Base-by-base conservation (phyloP, 2,797 vertebrate genomes). In the Sebastes trivittatus region DNA sequence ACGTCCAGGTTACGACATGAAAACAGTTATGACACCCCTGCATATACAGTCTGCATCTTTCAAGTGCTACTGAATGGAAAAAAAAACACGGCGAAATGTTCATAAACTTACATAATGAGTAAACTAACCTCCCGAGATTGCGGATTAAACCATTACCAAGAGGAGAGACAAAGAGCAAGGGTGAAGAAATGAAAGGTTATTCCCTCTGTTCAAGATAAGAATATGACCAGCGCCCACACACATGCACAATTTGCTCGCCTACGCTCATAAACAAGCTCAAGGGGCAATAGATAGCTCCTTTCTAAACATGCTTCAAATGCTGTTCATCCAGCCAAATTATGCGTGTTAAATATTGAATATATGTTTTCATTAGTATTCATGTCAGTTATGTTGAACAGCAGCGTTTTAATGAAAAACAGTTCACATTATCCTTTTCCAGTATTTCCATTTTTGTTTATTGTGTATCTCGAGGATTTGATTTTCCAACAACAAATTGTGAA, bases 111-210 rank as follows among this genome's bases (percentile, higher is more conserved):
- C 30, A 46, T 77, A 88, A 87, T 81, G 66, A 86, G 71, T 34
- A 25, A 63, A 36, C 23, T 74, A 85, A 78, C 72, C 88, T 83
- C 69, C 46, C 1, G 42, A 74, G 78, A 82, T 76, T 77, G n/a
- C 77, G 77, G 18, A 93, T 91, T 85, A 83, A 89, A 89, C 69
- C 68, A 69, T 75, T 62, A 80, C 65, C 60, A 77, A 49, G 34
- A 79, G 66, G 36, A 69, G 52, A 88, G 75, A 60, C 80, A 84
- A 79, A 82, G 78, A 88, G 78, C 69, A 73, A 74, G 67, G 72
- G 25, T 75, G 58, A 78, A 89, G 23, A 62, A 73, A 75, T 82
- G 4, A 78, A 86, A 89, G 88, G 83, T 85, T 89, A 90, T 70
- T 89, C 81, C 82, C 84, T 82, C 25, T 87, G 84, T 80, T 89